These are phyloP conservation scores for Gymnopithys bicolor DNA, from an alignment of 2,797 vertebrate genomes.

Conservation along the genomic window DNA sequence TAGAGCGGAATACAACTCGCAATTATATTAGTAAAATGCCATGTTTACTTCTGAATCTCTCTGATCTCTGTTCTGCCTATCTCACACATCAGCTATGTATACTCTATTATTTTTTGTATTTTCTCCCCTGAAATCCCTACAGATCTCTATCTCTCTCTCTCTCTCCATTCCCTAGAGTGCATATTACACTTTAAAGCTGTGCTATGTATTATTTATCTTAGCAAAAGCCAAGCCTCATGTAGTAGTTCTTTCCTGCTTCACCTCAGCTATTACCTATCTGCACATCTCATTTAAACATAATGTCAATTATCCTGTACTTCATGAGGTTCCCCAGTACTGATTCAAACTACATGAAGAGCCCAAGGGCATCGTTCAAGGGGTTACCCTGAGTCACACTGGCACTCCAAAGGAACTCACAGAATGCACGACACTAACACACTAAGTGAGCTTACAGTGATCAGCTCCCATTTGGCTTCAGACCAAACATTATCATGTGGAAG, in stretches of 20 bases:
- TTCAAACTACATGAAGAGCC: not conserved
- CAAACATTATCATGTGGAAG: not conserved
- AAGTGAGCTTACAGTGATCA: not conserved
- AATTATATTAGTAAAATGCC: not conserved
- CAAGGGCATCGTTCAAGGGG: not conserved
- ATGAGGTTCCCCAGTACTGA: not conserved
- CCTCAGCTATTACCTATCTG: not conserved
- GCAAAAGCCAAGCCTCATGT: not conserved
- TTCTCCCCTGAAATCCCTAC: not conserved
- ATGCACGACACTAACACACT: not conserved
- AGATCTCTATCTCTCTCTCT: not conserved
- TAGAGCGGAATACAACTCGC: not conserved
- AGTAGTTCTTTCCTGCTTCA: not conserved
- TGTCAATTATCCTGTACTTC: not conserved
- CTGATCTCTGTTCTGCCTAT: not conserved
- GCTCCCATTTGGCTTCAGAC: not conserved
- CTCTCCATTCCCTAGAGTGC: not conserved
- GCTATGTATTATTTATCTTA: not conserved
- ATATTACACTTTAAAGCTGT: not conserved
- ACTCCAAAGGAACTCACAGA: not conserved
- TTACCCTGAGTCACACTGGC: not conserved
- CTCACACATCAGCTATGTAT: not conserved
- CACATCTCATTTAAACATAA: not conserved
- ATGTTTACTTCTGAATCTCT: not conserved
- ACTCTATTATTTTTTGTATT: not conserved